Evolutionary conservation across 1,140 invertebrate genomes (phyloP).

Genomic region (Scylla paramamosain): DNA sequence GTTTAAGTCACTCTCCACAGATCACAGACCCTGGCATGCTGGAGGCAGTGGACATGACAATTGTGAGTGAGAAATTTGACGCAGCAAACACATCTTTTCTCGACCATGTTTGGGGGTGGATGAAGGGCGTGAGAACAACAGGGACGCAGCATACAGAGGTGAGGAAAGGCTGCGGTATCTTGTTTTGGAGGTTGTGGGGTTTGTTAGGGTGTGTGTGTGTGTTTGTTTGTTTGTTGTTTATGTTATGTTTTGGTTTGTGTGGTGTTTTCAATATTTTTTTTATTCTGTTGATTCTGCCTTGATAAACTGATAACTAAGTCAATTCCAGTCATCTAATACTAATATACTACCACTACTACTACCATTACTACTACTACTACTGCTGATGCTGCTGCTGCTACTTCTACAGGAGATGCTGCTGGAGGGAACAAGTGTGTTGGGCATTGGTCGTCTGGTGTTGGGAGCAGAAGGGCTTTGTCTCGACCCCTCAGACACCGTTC

Average conservation of each 20-base stretch:
- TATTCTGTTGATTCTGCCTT: too few species aligned
- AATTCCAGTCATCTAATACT: too few species aligned
- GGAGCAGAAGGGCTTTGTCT: slow-evolving; percentile 41
- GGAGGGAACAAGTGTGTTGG: slow-evolving; percentile 63
- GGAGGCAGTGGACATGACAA: slow-evolving; percentile 59
- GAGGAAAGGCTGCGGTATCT: neutral
- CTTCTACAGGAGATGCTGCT: slow-evolving; percentile 68
- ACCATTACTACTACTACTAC: too few species aligned
- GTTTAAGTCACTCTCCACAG: slow-evolving; percentile 46
- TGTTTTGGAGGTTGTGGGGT: too few species aligned
- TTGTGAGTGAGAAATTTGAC: slow-evolving; percentile 72
- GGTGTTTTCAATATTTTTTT: too few species aligned
- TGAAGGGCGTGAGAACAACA: slow-evolving; percentile 68
- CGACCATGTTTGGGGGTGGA: slow-evolving; percentile 69
- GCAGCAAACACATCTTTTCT: slow-evolving; percentile 57
- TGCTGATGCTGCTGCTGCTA: too few species aligned
- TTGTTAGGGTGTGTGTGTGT: too few species aligned
- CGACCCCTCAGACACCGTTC: slow-evolving; percentile 13
- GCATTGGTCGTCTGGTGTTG: slow-evolving; percentile 51
- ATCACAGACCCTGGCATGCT: slow-evolving; percentile 62
- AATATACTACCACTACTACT: too few species aligned
- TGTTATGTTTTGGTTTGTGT: too few species aligned
- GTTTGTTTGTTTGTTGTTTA: too few species aligned
- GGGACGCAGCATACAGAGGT: slow-evolving; percentile 73
- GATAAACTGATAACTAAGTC: too few species aligned